Evolutionary conservation across 1,140 invertebrate species (phyloP), one percentile per base, ranked within the genome.

Genomic region (Aleiodes sp.): DNA sequence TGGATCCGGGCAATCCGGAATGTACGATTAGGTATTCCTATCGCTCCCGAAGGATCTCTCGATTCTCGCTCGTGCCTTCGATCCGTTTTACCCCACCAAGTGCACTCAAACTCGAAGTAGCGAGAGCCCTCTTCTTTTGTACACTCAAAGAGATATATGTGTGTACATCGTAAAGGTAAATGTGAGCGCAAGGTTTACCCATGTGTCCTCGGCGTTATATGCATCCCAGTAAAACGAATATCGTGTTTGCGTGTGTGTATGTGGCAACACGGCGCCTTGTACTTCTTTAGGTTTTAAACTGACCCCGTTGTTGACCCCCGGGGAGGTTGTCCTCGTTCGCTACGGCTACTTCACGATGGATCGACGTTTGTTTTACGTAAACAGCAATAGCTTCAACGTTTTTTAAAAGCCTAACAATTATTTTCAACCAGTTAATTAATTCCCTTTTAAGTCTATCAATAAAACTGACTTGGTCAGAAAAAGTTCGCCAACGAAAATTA

Each of bases 1-100:
- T 72, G 70, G 74, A 79, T 79, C 75, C 72, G 70, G 73, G 65
- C 77, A 78, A 80, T 79, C 71, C 76, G 76, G 76, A 78, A 77
- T 74, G 73, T 72, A 66, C 79, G 77, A 80, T 80, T 76, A 68
- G 66, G 66, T 68, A 65, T 60, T 62, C 59, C 26, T 68, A 68
- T 68, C 66, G 57, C 39, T 62, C 60, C 39, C 33, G 24, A 39
- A 68, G 57, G 26, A 68, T 68, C 66, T 65, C 46, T 57, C 24
- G 19, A 59, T 59, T 68, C 57, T 64, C 72, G 73, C 74, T 74
- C 57, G 57, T 68, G 66, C 71, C 72, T 71, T 73, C 70, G 73
- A 61, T 66, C 66, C 65, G 46, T 60, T 43, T 69, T 66, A 39
- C 35, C 59, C 26, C 57, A 59, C 66, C 69, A 57, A 63, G 60